Base-by-base conservation (phyloP, 1,140 invertebrate species). In the Eriosoma lanigerum region DNA sequence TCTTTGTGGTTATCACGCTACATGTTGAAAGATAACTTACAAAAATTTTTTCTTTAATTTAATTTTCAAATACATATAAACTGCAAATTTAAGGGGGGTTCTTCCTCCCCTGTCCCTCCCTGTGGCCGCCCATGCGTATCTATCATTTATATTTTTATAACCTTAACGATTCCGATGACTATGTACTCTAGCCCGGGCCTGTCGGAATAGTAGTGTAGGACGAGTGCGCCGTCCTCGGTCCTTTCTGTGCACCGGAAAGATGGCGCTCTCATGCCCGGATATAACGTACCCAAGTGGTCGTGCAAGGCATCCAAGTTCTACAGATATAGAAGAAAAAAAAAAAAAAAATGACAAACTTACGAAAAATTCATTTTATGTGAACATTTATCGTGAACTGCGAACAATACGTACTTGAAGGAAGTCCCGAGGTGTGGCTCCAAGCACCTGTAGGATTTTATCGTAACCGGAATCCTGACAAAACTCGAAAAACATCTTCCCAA, bases 381-480 rank as follows among this genome's bases (percentile, higher is more conserved):
- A 64, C 17, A 12, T 8, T 64, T 60, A 26, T 32, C 26, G 13
- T 38, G 32, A 38, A 64, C 38, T 19, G 60, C 19, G 9, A 29
- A 81, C 24, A 76, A 66, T 64, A 56, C 81, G 86, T 86, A 95
- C 94, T 90, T 95, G 94, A 75, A 97, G 87, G 86, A 97, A 97
- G 87, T 96, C 95, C 75, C 94, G 87, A 4, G 94, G 94, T 9
- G 94, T 96, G n/a, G 94, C 94, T 62, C 95, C 95, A 1, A 97
- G 87, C 0, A 96, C 94, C 87, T 96, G 94, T 6, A 97, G 87
- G 82, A 97, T 97, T 86, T 94, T 94, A 84, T 96, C 94, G 85
- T 96, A 97, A 29, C 95, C 95, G 21, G 94, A 96, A 85, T 96
- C 95, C 86, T 96, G 94, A 83, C 95, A 96, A 85, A 96, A 96